Conservation (phyloP, 2,888 invertebrate genomes). For the Oscheius sp. region DNA sequence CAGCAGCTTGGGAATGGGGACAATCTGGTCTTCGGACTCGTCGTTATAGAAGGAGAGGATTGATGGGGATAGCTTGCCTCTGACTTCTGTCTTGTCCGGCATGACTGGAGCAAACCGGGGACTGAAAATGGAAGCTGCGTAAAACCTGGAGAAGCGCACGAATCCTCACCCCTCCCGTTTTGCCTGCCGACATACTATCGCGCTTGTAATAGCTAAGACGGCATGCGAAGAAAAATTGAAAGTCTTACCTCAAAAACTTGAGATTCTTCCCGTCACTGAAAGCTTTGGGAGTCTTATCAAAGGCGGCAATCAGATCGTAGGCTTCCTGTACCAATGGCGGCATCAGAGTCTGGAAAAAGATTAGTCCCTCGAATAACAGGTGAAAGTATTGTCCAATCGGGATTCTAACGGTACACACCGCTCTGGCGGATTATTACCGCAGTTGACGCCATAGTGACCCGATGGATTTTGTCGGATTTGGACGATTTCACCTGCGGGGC, state of each 20-base stretch:
- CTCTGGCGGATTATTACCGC: no score
- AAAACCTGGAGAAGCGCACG: no score
- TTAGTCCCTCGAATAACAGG: neutral
- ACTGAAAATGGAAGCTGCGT: slow-evolving; percentile 29
- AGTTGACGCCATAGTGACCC: no score
- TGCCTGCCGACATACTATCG: no score
- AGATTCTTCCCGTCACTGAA: slow-evolving; percentile 21
- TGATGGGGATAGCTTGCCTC: slow-evolving; percentile 63
- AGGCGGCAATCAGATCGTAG: slow-evolving; percentile 25
- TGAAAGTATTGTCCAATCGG: no score
- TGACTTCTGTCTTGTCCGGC: slow-evolving; percentile 49
- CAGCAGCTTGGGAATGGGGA: slow-evolving; percentile 55
- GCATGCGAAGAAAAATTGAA: neutral
- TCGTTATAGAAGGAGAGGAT: slow-evolving; percentile 64
- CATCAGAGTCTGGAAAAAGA: slow-evolving; percentile 26
- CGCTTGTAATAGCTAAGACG: no score
- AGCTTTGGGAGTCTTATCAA: slow-evolving; percentile 29
- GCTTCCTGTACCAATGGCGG: slow-evolving; percentile 37
- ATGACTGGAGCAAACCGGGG: slow-evolving; percentile 66
- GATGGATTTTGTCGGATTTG: no score
- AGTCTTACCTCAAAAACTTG: slow-evolving; percentile 36
- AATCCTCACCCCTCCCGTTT: no score
- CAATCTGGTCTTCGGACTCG: slow-evolving; percentile 50
- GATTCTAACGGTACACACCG: no score
- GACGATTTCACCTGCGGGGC: no score